Conservation (phyloP, 2,888 invertebrate genomes). For the Liopterus haemorrhoidalis region DNA sequence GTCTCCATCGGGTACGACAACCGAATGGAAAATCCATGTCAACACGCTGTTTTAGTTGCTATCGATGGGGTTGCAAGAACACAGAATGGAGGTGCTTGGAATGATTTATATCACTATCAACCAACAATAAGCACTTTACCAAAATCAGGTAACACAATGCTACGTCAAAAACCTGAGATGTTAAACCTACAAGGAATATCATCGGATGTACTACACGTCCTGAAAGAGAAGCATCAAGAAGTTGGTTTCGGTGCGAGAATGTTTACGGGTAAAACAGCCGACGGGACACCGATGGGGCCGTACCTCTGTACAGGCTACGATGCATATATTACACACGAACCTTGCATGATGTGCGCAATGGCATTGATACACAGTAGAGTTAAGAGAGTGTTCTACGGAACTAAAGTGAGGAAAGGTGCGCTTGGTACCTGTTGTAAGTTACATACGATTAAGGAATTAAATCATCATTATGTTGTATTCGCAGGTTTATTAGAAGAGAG, state of each 20-base stretch:
- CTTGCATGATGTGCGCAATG: slow-evolving; percentile 95
- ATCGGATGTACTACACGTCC: slow-evolving; percentile 40
- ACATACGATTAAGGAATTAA: slow-evolving; percentile 71
- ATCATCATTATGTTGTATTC: slow-evolving; percentile 90
- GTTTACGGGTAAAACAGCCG: slow-evolving; percentile 40
- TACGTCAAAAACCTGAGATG: slow-evolving; percentile 21
- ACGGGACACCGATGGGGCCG: slow-evolving; percentile 50
- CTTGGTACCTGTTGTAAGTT: slow-evolving; percentile 66
- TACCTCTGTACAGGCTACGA: slow-evolving; percentile 87
- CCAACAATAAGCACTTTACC: slow-evolving; percentile 14
- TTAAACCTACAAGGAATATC: slow-evolving; percentile 45
- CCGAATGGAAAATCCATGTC: slow-evolving; percentile 59
- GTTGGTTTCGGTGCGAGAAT: slow-evolving; percentile 49
- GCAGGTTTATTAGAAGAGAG: slow-evolving; percentile 51
- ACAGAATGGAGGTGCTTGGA: slow-evolving; percentile 75
- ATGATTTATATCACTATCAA: slow-evolving; percentile 24
- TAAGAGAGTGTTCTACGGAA: slow-evolving; percentile 71
- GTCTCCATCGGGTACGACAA: slow-evolving; percentile 63
- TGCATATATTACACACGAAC: slow-evolving; percentile 75
- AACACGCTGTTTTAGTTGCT: slow-evolving; percentile 80
- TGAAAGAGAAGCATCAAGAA: slow-evolving; percentile 42
- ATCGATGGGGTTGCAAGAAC: slow-evolving; percentile 78
- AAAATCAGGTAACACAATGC: slow-evolving; percentile 20
- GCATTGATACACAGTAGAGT: slow-evolving; percentile 86
- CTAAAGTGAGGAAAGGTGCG: slow-evolving; percentile 57